Base-by-base conservation (phyloP, 2,888 invertebrate species). In the Orthosia gracilis region DNA sequence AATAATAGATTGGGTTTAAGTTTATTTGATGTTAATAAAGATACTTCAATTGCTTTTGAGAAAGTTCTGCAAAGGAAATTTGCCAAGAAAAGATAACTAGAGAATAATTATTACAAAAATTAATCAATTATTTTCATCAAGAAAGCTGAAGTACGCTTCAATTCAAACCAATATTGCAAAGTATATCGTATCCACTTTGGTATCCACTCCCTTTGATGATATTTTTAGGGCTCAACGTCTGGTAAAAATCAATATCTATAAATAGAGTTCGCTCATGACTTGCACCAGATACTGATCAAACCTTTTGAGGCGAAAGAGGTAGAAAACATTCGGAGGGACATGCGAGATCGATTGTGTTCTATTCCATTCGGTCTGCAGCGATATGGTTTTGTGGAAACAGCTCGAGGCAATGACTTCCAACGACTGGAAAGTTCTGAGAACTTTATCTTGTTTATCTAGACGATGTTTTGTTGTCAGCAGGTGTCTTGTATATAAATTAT, bases 271-370 rank as follows among this genome's bases (percentile, higher is more conserved):
- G 72, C 80, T 67, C 61, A 18, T 83, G 52, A 62, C 78, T 84
- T 85, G 73, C n/a, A 73, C 85, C 84, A 78, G 54, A 45, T 69
- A 15, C 66, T 74, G 68, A 76, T 74, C 68, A 80, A 83, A 85
- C 73, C 78, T 83, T 82, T 82, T 78, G 75, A 83, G 69, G 70
- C 72, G 59, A 82, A 83, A 82, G 85, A 85, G 87, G 85, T 82
- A 80, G 85, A 85, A 80, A 83, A 84, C 82, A 83, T 82, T 84
- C 54, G 58, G 73, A 66, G 80, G 76, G 83, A 73, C 77, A 74
- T 71, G 26, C 62, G 72, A 76, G 77, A 83, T 87, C 83, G 80
- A 87, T 87, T 81, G 72, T 83, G 62, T 76, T 69, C 59, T 76
- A 65, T 80, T 80, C 50, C 11, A 61, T 63, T 72, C 17, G 69